Base-by-base conservation (phyloP, 2,888 invertebrate genomes). In the Spodoptera exigua region DNA sequence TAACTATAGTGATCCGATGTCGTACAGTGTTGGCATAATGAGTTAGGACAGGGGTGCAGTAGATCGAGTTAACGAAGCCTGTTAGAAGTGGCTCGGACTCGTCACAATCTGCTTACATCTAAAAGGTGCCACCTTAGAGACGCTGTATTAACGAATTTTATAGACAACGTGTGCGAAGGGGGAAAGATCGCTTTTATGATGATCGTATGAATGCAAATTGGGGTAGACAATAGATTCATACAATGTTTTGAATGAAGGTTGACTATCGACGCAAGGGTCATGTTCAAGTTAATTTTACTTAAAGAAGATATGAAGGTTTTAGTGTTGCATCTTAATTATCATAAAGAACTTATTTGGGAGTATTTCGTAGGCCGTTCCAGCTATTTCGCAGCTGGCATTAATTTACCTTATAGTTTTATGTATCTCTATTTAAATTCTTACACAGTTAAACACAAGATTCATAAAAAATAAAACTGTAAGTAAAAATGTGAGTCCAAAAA, bases 61-160 rank as follows among this genome's bases (percentile, higher is more conserved):
- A 77, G 82, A 83, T 86, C 75, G 77, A 78, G 80, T 82, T 89
- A 89, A 88, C 83, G 86, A 88, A 87, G 87, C 86, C 78, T 78
- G 84, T 85, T 89, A 85, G 76, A 78, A 67, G 70, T 70, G 59
- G 61, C 70, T 78, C 70, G 73, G 78, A 78, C 76, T 75, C 78
- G 74, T 81, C 77, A 81, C 71, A 84, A 86, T 84, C 83, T 84
- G 83, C 85, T 85, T 83, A 84, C 79, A 70, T 78, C 79, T 81
- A 77, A 78, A 67, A 78, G 64, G 66, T 74, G 58, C 69, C 57
- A 66, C 67, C 57, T 52, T 51, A 49, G 45, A 18, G 32, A 10
- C 43, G 36, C 12, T 10, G 34, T 52, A 47, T 55, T 37, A 41
- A 39, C 40, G 59, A 35, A 58, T 64, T 69, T 64, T 56, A 67